A percentile compares a stretch with the other conserved stretches of the same genome.
Conservation (phyloP, 2,797 vertebrate genomes). For the Chiloscyllium punctatum region DNA sequence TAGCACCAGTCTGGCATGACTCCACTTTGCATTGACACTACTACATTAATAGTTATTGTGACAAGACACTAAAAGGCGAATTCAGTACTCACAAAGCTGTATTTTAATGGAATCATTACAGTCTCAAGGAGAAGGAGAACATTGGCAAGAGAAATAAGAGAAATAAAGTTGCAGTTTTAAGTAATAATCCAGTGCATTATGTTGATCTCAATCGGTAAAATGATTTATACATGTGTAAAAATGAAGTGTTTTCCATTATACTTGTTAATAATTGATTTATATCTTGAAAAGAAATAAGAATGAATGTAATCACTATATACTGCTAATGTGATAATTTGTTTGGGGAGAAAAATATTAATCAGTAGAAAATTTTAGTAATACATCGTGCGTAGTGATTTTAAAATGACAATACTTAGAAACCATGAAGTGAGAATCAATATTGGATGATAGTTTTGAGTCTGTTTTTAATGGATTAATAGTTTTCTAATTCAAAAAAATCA, state of each 20-base stretch:
- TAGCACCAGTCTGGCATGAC: not conserved
- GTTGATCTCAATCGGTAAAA: not conserved
- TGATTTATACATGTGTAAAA: not conserved
- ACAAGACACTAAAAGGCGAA: not conserved
- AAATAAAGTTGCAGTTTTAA: not conserved
- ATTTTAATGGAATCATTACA: not conserved
- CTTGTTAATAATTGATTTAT: slow-evolving; percentile 5
- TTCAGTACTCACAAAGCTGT: not conserved
- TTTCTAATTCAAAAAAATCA: not conserved
- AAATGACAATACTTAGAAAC: not conserved
- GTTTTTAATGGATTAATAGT: not conserved
- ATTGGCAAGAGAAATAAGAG: not conserved
- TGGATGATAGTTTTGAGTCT: not conserved
- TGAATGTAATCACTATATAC: not conserved
- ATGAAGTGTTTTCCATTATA: not conserved
- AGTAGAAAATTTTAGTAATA: not conserved
- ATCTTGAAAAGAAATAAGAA: not conserved
- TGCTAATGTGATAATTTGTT: not conserved
- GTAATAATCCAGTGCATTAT: not conserved
- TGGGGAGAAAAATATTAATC: not conserved
- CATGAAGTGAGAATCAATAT: not conserved
- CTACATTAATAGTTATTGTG: not conserved
- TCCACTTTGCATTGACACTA: not conserved
- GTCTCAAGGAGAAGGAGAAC: not conserved
- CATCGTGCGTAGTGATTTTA: not conserved